Conservation (phyloP, 1,140 invertebrate genomes). For the Diorhabda elongata region DNA sequence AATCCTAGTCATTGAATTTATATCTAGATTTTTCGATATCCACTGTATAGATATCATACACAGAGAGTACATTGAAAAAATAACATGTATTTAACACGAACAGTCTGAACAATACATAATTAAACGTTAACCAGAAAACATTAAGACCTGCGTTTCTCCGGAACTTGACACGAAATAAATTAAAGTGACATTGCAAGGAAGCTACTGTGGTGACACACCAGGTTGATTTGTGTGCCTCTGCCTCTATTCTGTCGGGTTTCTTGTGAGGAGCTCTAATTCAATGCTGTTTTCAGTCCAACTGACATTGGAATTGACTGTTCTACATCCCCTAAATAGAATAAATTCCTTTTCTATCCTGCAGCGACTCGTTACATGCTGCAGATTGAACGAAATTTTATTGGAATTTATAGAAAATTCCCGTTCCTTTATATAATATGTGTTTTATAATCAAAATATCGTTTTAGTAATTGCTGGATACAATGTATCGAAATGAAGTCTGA, state of each 20-base stretch:
- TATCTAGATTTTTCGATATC: too few species aligned
- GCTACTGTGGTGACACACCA: neutral
- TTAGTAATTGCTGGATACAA: too few species aligned
- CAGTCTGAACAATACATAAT: too few species aligned
- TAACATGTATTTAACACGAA: too few species aligned
- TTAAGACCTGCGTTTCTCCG: neutral
- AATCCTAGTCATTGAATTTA: too few species aligned
- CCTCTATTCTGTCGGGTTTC: slow-evolving; percentile 1
- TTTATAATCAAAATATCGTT: too few species aligned
- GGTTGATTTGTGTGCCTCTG: neutral
- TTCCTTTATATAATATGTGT: too few species aligned
- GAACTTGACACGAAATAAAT: neutral
- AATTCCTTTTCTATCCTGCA: slow-evolving; percentile 1
- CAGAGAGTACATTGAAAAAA: too few species aligned
- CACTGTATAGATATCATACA: too few species aligned
- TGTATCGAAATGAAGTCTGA: too few species aligned
- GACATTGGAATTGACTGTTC: slow-evolving; percentile 1
- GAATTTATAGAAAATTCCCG: neutral
- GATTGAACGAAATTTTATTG: neutral
- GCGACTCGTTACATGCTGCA: neutral
- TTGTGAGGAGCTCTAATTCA: neutral
- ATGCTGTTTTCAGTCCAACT: slow-evolving; percentile 2
- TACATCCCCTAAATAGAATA: slow-evolving; percentile 3
- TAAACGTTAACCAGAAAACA: neutral
- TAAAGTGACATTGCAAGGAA: neutral